Evolutionary conservation across 1,140 invertebrate genomes (phyloP), one percentile per base, ranked within the genome.

Genomic region (Camponotus vicinus): DNA sequence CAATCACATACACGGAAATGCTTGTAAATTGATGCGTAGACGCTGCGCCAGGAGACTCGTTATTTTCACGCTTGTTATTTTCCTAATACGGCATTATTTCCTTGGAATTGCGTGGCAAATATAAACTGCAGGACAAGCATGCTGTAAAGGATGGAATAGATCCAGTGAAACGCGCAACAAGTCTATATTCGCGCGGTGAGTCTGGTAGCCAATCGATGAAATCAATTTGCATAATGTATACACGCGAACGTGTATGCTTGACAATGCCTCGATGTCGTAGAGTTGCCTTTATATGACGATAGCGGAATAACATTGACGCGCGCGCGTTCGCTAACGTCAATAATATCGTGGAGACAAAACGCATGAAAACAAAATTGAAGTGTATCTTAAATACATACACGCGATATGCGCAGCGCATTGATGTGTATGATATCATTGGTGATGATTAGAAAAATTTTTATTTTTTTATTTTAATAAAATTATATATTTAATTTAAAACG

Each of bases 181-280:
- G 92, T 90, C 71, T 91, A 66, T 78, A 88, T 80, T 66, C 70
- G 78, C 59, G 67, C 7, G 37, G 69, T 71, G 57, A 85, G 75
- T 78, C 59, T 71, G 76, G 49, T 59, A 61, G 82, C 69, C 87
- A 92, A 92, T 93, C 92, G 90, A 93, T 92, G 89, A 88, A 92
- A 92, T 93, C 88, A 91, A 92, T 93, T 92, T 93, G 89, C 89
- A 92, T 93, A 92, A 93, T 92, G 90, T 91, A 86, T 88, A 88
- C 80, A 79, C 57, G 90, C 78, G 71, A 91, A 91, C 86, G 86
- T 86, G 67, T 89, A 86, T 85, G 71, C 86, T 88, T 59, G 73
- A 91, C 85, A 85, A 88, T 88, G 61, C 85, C 75, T 87, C 70
- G 40, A 42, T 89, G 73, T 84, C 75, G 21, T 57, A 61, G 49